Percentiles rank a stretch among this genome's conserved stretches.
Evolutionary conservation across 2,797 vertebrate species (phyloP).

Genomic region (Tarsius wallacei): DNA sequence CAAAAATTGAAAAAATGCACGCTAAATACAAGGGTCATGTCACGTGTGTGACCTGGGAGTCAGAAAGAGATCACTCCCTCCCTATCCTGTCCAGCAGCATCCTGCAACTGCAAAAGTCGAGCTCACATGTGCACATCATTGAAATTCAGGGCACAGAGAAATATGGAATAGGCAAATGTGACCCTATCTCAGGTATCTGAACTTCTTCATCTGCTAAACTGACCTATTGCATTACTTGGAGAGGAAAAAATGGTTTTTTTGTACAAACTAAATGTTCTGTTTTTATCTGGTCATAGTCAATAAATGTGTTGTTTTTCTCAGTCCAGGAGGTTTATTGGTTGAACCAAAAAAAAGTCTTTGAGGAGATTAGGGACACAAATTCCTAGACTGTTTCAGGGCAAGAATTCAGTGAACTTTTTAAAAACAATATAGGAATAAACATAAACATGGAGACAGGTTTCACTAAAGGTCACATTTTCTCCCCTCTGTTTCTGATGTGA

Average conservation of each 20-base stretch:
- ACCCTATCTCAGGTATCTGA: background rate
- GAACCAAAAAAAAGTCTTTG: background rate
- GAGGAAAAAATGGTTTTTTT: background rate
- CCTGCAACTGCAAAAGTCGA: background rate
- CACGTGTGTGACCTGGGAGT: accelerated
- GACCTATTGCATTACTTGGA: background rate
- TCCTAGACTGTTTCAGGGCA: background rate
- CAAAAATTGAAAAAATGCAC: background rate
- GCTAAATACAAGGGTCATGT: background rate
- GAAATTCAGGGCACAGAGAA: background rate
- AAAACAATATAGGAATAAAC: background rate
- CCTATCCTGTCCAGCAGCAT: too few relatives aligned
- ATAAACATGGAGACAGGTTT: accelerated
- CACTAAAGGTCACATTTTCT: background rate
- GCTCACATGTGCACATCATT: background rate
- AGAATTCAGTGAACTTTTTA: background rate
- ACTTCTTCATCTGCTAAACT: background rate
- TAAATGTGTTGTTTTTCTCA: background rate
- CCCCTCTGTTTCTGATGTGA: background rate
- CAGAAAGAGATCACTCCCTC: background rate
- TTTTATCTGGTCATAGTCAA: background rate
- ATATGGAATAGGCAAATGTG: background rate
- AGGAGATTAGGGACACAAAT: background rate
- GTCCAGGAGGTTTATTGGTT: background rate
- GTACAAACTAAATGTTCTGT: background rate